Evolutionary conservation across 2,888 invertebrate genomes (phyloP), one percentile per base, ranked within the genome.

Genomic region (Phortica okadai): DNA sequence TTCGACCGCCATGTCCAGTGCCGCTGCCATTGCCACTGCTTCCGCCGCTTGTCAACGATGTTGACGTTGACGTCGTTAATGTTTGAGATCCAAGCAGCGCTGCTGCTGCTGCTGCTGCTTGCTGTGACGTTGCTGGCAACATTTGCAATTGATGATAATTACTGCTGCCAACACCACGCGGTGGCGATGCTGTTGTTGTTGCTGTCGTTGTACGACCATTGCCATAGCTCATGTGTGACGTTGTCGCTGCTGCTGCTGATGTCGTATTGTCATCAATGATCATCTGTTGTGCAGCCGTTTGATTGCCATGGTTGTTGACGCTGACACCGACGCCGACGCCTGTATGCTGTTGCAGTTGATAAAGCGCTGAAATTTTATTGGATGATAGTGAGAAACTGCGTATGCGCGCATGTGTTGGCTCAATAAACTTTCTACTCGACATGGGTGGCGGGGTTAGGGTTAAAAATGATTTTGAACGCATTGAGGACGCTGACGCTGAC

Each of bases 381-480:
- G 90, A 91, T 84, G 90, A 89, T 83, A 91, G 83, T 91, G 91
- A 91, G 79, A 86, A 88, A 83, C 91, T 91, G 82, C 91, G 90
- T 78, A 88, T 90, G 82, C 91, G 84, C 74, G 88, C 80, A 56
- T 80, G 86, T 16, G 50, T 54, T 25, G 86, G 81, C 82, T 90
- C 91, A 79, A 87, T 83, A 82, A 88, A 81, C 84, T 88, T 90
- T 83, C 90, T 89, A 81, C 88, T 89, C 82, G 90, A 82, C 85
- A 85, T 88, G 79, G 91, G 91, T 79, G 91, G 91, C 78, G 91
- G 91, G 77, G 91, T 91, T 33, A 91, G 84, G 69, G 91, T 85
- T 21, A 83, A 80, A 80, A 81, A 83, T 79, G 79, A 88, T 81
- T 88, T 89, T 79, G 70, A 44, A 6, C 42, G 54, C 69, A 45